Conservation (phyloP, 2,888 invertebrate genomes). For the Nemapogon koenigi region DNA sequence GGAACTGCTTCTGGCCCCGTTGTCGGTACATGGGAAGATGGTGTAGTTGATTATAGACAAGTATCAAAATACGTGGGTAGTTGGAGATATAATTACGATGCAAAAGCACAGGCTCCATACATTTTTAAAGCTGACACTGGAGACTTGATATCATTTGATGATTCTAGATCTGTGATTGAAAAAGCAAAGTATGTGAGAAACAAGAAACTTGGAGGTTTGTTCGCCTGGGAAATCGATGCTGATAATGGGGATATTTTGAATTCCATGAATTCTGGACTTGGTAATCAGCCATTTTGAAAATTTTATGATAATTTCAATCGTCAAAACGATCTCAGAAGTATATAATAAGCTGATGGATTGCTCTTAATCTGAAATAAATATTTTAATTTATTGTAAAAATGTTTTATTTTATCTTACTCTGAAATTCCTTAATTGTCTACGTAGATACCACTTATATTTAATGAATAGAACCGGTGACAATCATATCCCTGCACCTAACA, state of each 20-base stretch:
- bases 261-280: slow-evolving; percentile 54
- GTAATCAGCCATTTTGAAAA: slow-evolving; percentile 29
- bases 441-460: too few species aligned
- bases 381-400: too few species aligned
- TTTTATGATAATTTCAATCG: too few species aligned
- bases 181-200: slow-evolving; percentile 55
- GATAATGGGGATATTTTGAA: slow-evolving; percentile 54
- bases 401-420: too few species aligned
- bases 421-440: too few species aligned
- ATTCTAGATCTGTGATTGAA: slow-evolving; percentile 49
- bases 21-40: slow-evolving; percentile 56
- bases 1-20: slow-evolving; percentile 49
- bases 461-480: too few species aligned
- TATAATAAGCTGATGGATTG: too few species aligned
- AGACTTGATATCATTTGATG: slow-evolving; percentile 50
- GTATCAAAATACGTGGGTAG: slow-evolving; percentile 44
- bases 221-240: slow-evolving; percentile 56
- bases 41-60: slow-evolving; percentile 53
- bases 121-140: slow-evolving; percentile 47
- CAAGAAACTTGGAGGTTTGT: slow-evolving; percentile 50
- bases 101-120: slow-evolving; percentile 50
- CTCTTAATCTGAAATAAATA: too few species aligned
- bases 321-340: too few species aligned
- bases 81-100: slow-evolving; percentile 54
- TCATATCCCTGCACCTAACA: too few species aligned